phyloP scores from a whole-genome alignment of 2,113 vertebrate genomes.

The Gyps fulvus region DNA sequence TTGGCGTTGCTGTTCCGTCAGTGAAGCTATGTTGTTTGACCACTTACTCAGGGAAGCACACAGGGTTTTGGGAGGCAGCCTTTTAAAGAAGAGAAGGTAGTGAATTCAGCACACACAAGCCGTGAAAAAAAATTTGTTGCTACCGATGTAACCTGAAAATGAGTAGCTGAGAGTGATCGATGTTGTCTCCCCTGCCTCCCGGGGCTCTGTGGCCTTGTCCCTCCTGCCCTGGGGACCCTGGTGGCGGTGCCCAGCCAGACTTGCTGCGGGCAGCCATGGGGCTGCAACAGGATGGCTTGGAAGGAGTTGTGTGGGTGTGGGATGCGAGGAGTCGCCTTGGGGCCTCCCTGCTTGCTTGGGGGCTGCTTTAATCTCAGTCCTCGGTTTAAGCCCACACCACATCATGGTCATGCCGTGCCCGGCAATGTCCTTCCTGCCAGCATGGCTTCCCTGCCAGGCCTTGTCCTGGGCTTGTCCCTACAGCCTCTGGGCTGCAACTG shows the following conservation, averaged over 20 bases:
- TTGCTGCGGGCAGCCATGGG: not conserved
- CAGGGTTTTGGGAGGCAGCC: not conserved
- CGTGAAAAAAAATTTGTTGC: not conserved
- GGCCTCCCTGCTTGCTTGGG: not conserved
- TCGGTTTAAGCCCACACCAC: not conserved
- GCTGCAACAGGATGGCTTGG: not conserved
- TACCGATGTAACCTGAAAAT: not conserved
- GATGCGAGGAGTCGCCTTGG: not conserved
- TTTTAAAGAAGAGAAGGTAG: not conserved
- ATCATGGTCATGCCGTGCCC: accelerated
- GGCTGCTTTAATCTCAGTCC: not conserved
- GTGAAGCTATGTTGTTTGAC: not conserved
- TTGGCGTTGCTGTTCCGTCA: no score
- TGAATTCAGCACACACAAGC: not conserved
- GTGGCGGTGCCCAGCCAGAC: no score
- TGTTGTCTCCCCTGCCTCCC: not conserved
- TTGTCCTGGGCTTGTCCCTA: not conserved
- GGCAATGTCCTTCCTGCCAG: not conserved
- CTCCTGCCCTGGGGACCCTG: not conserved
- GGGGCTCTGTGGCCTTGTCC: not conserved
- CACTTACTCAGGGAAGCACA: not conserved
- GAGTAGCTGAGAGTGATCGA: not conserved
- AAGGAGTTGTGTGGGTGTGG: not conserved
- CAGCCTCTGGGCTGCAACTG: accelerated
- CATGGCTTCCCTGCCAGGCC: not conserved